Conservation (phyloP, 2,797 vertebrate genomes). For the Rhinoraja longicauda region DNA sequence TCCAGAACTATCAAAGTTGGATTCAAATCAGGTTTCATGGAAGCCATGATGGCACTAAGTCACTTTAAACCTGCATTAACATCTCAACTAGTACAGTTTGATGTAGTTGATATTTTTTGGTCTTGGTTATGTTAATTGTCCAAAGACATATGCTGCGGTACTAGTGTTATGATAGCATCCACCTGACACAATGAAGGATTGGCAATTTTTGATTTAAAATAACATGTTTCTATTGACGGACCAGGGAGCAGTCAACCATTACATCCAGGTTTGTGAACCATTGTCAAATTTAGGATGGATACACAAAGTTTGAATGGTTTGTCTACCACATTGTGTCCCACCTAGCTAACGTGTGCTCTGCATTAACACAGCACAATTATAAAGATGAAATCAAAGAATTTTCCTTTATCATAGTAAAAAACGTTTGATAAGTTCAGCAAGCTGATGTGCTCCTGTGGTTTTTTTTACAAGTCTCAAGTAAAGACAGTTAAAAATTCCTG, state of each 20-base stretch:
- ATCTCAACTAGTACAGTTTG: neutral
- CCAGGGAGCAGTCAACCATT: neutral
- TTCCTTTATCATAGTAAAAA: neutral
- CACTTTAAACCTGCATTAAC: neutral
- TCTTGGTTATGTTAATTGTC: neutral
- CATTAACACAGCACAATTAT: neutral
- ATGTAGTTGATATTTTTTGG: neutral
- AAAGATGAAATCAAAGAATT: neutral
- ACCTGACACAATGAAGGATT: no score
- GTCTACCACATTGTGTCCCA: neutral
- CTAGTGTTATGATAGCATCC: neutral
- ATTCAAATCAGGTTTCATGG: neutral
- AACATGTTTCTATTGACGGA: neutral
- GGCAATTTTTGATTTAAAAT: conserved; percentile 13
- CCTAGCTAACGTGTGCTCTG: neutral
- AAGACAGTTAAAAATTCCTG: neutral
- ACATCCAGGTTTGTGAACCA: neutral
- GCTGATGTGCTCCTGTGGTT: neutral
- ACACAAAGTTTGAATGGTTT: neutral
- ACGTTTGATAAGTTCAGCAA: neutral
- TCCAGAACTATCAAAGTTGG: neutral
- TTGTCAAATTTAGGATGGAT: neutral
- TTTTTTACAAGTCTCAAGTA: neutral
- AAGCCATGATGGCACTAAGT: neutral
- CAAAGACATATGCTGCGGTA: neutral